Evolutionary conservation across 2,113 vertebrate genomes (phyloP), one percentile per base, ranked within the genome.

Genomic region (Cyanoramphus novaezelandiae): DNA sequence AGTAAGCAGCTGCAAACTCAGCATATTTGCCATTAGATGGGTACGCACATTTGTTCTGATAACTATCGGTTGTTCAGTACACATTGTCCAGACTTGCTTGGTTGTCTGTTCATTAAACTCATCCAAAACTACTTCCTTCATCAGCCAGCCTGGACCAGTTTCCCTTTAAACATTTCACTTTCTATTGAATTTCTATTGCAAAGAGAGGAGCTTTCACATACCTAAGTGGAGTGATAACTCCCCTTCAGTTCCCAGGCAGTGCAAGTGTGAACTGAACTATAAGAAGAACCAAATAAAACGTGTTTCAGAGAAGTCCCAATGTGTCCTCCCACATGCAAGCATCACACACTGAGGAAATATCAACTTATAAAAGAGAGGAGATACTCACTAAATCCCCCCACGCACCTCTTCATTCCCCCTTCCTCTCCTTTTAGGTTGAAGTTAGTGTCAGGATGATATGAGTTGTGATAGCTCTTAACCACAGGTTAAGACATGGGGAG

Each of bases 101-200:
- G 13, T 17, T 86, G 62, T 69, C 82, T 93, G 59, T 18, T 95
- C 93, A 76, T 95, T 95, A 85, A 76, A 79, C 7, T 81, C 44
- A 9, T 70, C 47, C 67, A 47, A 21, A 91, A 75, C 23, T 76
- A 41, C 62, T 86, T 44, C 44, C 52, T 79, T 82, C 83, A 27
- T 43, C 86, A 93, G 86, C 62, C 77, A 76, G 65, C 53, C 57
- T 82, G 86, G 86, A 92, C 93, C 88, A 74, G 52, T 85, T 96
- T 95, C 49, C 62, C 80, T 86, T 90, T 93, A 89, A 93, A 62
- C 74, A 65, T 72, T 87, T 82, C 63, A 74, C 77, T 91, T 92
- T 52, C 72, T 94, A 23, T 76, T 89, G 90, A 80, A 86, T 94
- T 94, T 47, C 77, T 89, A 2, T 39, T 59, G 83, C 74, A 71